Evolutionary conservation across 2,113 vertebrate genomes (phyloP), one percentile per base, ranked within the genome.

Genomic region (Callocephalon fimbriatum): DNA sequence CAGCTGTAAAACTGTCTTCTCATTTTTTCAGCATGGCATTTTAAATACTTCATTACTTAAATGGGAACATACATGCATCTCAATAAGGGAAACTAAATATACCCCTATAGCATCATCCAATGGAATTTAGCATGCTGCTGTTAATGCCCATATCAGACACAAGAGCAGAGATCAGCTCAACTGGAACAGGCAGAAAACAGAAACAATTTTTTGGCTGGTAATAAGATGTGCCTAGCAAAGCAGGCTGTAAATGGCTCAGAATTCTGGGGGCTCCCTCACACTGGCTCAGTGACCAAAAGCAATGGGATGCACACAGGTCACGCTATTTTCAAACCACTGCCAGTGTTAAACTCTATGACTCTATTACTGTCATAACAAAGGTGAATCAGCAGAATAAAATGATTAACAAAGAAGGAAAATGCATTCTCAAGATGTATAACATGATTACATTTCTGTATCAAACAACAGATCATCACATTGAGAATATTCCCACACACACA

Each of bases 381-480:
- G 74, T 88, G 87, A 93, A 62, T 58, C 66, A 62, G 53, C 53
- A 88, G 50, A 26, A 45, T 85, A 77, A 91, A 94, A 66, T 48
- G 59, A 96, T 72, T 86, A 84, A 78, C 54, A 47, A 48, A 59
- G 76, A 61, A 62, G 63, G 42, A 62, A 94, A 91, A 27, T 12
- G 42, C 75, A 53, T 53, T 94, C 58, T 91, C 61, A 44, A 73
- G 93, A 78, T 79, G 73, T 32, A 78, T 68, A 91, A 95, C 58
- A 76, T 62, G 65, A 96, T 94, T 96, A 73, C 65, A 89, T 85
- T 96, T 94, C 94, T 85, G 91, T 78, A 94, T 79, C 83, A 75
- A 90, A 93, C 59, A 70, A 53, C 61, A 88, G 90, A 94, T 89
- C 53, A 89, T 62, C 83, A 72, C 40, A 38, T 2, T 87, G 95